Evolutionary conservation across 1,140 invertebrate genomes (phyloP), one percentile per base, ranked within the genome.

Genomic region (Coelopa frigida): DNA sequence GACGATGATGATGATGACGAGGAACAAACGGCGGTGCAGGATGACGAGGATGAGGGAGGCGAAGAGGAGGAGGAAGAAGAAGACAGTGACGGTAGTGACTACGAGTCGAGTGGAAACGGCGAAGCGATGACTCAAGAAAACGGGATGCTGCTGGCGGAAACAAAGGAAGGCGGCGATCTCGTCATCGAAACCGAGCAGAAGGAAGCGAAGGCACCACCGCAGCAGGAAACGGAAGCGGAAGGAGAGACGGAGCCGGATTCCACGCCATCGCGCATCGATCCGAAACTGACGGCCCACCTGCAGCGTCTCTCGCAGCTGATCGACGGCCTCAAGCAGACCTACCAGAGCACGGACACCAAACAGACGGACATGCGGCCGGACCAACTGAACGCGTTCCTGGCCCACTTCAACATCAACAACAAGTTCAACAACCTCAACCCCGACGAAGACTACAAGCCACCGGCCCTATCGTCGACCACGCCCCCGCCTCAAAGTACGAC

Each of bases 371-470:
- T 70, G 46, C 50, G 61, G 2, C 61, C 67, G 0, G 62, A 70
- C 55, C 67, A 70, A 37, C 41, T 70, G 22, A 70, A 70, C 48
- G 61, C 67, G 7, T 70, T 67, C 20, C 23, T 70, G 29, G 59
- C 66, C 0, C 61, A 65, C 36, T 69, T 68, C 17, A 65, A 70
- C 42, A 59, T 70, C 3, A 62, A 67, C 44, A 59, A 62, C 42
- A 53, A 58, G 12, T 64, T 55, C 24, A 57, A 64, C 37, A 54
- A 50, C 50, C 23, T 64, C 24, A 54, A 53, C 37, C 60, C 58
- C 4, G n/a, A 43, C 21, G 51, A 37, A 0, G 37, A 38, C 20
- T 38, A 54, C 24, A 48, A 37, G 24, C n/a, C n/a, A 37, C 37
- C 35, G 22, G 52, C 49, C 23, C 50, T 20, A 29, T 21, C 36